Percentiles rank a stretch among this genome's conserved stretches.
These are phyloP conservation scores for Otolemur crassicaudatus DNA, from an alignment of 2,797 vertebrate genomes.

Conservation along the genomic window DNA sequence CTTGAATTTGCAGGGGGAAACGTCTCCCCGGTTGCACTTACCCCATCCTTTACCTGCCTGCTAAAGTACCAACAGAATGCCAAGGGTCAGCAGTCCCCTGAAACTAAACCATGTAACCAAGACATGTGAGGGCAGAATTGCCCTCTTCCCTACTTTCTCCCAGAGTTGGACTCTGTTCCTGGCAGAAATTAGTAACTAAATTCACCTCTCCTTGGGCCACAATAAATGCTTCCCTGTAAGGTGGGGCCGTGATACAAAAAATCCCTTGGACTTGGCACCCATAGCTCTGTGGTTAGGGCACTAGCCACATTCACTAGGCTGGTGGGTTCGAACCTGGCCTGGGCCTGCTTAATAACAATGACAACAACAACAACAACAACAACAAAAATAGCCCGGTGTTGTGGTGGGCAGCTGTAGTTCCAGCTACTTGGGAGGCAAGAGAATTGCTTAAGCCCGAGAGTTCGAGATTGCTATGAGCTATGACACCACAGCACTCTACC, in stretches of 20 bases:
- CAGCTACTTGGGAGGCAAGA: no score
- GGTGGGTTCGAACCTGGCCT: no score
- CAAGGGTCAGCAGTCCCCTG: constrained; percentile 33
- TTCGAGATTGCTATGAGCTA: no score
- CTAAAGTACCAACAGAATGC: neutral
- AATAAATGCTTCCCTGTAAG: constrained; percentile 6
- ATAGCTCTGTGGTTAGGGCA: no score
- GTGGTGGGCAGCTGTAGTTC: no score
- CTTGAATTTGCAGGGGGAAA: neutral
- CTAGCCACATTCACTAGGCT: no score
- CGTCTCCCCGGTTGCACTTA: neutral
- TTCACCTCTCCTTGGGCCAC: constrained; percentile 47
- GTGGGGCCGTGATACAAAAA: neutral
- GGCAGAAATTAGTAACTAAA: constrained; percentile 61
- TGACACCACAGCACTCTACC: no score
- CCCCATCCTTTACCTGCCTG: neutral
- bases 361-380: no score
- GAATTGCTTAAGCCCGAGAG: no score
- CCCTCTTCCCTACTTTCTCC: neutral
- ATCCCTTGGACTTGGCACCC: neutral
- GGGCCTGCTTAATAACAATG: no score
- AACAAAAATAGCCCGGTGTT: no score
- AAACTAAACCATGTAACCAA: neutral
- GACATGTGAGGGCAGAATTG: neutral
- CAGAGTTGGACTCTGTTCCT: constrained; percentile 55